Evolutionary conservation across 1,140 invertebrate genomes (phyloP).

Genomic region (Aradophagus sp.): DNA sequence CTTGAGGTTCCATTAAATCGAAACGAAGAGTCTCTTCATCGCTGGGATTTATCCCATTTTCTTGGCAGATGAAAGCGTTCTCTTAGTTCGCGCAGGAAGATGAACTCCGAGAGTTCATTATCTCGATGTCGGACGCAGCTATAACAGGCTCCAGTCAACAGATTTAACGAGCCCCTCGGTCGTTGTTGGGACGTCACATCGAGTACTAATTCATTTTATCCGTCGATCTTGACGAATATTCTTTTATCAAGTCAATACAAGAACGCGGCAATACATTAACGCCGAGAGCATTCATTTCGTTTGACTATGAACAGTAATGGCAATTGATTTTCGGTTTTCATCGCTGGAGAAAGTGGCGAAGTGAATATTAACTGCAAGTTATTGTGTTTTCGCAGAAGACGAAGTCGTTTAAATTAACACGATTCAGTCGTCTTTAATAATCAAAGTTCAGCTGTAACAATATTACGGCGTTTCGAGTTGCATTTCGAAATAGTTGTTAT

Average conservation of each 20-base stretch:
- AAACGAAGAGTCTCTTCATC: conserved; percentile 40
- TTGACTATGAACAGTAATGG: too few species aligned
- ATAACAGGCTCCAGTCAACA: conserved; percentile 43
- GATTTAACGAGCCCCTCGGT: conserved; percentile 53
- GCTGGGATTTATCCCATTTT: conserved; percentile 43
- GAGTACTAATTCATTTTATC: conserved; percentile 56
- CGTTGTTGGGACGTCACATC: conserved; percentile 48
- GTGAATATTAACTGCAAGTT: too few species aligned
- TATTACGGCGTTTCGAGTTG: too few species aligned
- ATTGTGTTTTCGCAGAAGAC: too few species aligned
- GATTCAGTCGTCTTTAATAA: too few species aligned
- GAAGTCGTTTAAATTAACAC: too few species aligned
- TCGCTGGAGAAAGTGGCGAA: too few species aligned
- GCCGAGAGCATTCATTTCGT: too few species aligned
- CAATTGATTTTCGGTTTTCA: too few species aligned
- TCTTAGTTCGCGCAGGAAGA: conserved; percentile 43
- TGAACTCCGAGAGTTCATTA: conserved; percentile 49
- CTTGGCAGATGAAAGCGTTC: conserved; percentile 45
- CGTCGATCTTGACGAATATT: conserved; percentile 29
- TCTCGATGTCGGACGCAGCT: conserved; percentile 46
- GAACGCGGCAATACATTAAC: too few species aligned
- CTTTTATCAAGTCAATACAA: conserved; percentile 15
- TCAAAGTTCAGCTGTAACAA: too few species aligned
- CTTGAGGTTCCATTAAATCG: conserved; percentile 38
- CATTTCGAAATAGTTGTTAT: too few species aligned